Base-by-base conservation (phyloP, 2,888 invertebrate genomes). In the Leptura quadrifasciata region DNA sequence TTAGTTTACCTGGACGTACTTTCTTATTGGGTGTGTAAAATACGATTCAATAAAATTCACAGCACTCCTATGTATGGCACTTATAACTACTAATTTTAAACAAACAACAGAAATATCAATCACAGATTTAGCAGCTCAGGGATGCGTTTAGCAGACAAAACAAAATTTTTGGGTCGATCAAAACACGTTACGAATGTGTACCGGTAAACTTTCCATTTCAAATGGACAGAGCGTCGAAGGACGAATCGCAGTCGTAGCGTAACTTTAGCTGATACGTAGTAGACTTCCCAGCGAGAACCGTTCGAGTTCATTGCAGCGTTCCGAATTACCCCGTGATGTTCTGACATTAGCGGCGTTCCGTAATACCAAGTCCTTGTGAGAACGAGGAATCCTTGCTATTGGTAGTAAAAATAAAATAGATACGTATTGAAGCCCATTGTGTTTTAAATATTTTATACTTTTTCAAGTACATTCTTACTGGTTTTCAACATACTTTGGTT, bases 161-260 rank as follows among this genome's bases (percentile, higher is more conserved):
- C 24, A 65, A 20, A n/a, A 17, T n/a, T 9, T 54, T n/a, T 15
- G 60, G 54, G 21, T 67, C 65, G 65, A 67, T 67, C n/a, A 52
- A 52, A 64, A 64, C 47, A 67, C 65, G 65, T 47, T 67, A 17
- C 27, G n/a, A 12, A 17, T 20, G 64, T 5, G 15, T n/a, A 67
- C 65, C 65, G 52, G 54, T 67, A 52, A 67, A 67, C 65, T 54
- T 54, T 54, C 52, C 52, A 54, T 64, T 39, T 61, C n/a, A 61
- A 61, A 61, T 61, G 27, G 21, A 9, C 17, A n/a, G 9, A 47
- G 3, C 31, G 31, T 0, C 2, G 24, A n/a, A 21, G 21, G 12
- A n/a, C 58, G n/a, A 9, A 18, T 3, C 54, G 18, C n/a, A 24
- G 24, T 1, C 58, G 58, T 60, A 21, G 58, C n/a, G 24, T 21